A percentile compares a stretch with the other conserved stretches of the same genome.
phyloP scores from a whole-genome alignment of 1,140 invertebrate genomes.

The Plutomurus gul region DNA sequence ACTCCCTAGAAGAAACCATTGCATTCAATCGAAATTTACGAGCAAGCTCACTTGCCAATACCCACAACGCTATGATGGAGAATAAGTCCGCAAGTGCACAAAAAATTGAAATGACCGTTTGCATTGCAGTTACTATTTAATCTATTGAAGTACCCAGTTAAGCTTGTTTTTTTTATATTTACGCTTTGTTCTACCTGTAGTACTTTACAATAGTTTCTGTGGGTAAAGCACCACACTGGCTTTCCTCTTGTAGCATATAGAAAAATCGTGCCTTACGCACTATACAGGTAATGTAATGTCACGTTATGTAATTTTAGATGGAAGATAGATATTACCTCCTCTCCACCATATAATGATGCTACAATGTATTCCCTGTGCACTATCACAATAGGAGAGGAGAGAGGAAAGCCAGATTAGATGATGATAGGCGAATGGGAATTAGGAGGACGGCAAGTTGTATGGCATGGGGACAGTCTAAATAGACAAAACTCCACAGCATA shows the following conservation, averaged over 20 bases:
- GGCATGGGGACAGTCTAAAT: background rate
- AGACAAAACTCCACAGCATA: background rate
- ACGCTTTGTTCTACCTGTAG: too few species aligned
- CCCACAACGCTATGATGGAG: background rate
- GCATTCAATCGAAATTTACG: background rate
- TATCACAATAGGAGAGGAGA: background rate
- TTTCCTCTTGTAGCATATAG: too few species aligned
- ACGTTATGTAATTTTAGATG: slow-evolving; percentile 8
- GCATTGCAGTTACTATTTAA: too few species aligned
- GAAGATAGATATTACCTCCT: background rate
- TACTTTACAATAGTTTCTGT: too few species aligned
- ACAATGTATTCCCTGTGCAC: background rate
- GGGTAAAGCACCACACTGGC: too few species aligned
- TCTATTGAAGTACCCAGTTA: too few species aligned
- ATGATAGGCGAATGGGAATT: slow-evolving; percentile 4
- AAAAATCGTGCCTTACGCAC: too few species aligned
- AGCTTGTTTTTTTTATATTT: too few species aligned
- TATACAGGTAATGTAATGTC: background rate
- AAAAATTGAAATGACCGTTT: background rate
- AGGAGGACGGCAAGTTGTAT: background rate
- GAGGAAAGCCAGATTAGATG: background rate
- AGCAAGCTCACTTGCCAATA: background rate
- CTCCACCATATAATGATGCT: background rate
- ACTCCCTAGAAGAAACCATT: background rate
- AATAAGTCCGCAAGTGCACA: too few species aligned